Base-by-base conservation (phyloP, 2,113 vertebrate genomes). In the Oryzias curvinotus region DNA sequence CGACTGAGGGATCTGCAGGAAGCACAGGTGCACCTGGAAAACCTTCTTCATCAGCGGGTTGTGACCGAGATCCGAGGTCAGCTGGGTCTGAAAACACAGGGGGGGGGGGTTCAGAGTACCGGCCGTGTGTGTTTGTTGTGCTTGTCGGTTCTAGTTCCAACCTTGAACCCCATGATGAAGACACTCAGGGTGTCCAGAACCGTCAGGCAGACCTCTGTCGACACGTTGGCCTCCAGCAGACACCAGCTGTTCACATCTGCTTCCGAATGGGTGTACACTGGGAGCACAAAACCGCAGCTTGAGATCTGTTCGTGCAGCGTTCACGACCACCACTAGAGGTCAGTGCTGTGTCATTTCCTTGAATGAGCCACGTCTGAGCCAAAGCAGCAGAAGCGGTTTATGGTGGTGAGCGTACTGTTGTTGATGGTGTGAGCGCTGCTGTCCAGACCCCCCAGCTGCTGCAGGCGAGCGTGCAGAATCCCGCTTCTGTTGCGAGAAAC, bases 1-100 rank as follows among this genome's bases (percentile, higher is more conserved):
- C 13, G 97, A 98, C 71, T 99, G 97, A 72, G 97, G 92, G 85
- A 97, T 97, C 85, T 96, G 95, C 83, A 99, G 95, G 81, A 98
- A 98, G 85, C 96, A 95, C 71, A 99, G 82, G 73, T 97, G 95
- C 14, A 99, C 96, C 68, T 96, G 95, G 82, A 99, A 98, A 0
- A 99, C 96, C 56, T 98, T 98, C 91, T 98, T 98, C 97, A 99
- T 99, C 81, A 99, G 90, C 0, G 95, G 95, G 77, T 97, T 98
- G 87, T 99, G 97, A 3, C 97, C 96, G 0, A 97, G 90, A 83
- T 99, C 97, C 12, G 91, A 84, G 71, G 93, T 90, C 13, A 99
- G 90, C 77, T 98, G 97, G 57, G 93, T 94, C 97, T 99, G 87
- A 55, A 83, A 87, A 43, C 36, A 43, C 14, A 52, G 3, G 4